A percentile compares a stretch with the other conserved stretches of the same genome.
These are phyloP conservation scores for Acleris holmiana DNA, from an alignment of 2,888 invertebrate genomes.

Conservation along the genomic window DNA sequence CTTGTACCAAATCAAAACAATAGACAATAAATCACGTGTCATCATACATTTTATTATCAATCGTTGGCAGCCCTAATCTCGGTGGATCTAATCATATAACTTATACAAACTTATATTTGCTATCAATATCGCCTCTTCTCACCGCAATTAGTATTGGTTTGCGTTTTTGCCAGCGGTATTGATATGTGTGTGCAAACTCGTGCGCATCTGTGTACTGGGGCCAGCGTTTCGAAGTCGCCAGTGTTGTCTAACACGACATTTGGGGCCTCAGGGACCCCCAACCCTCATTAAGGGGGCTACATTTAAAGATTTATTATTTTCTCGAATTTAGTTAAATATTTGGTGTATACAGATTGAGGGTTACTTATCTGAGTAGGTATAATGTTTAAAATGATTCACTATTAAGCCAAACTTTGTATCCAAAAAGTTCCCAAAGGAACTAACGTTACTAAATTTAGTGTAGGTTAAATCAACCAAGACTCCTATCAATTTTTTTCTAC, in stretches of 20 bases:
- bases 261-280: constrained; percentile 46
- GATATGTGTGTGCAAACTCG: constrained; percentile 12
- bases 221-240: constrained; percentile 62
- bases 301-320: constrained; percentile 36
- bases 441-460: no score
- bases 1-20: constrained; percentile 38
- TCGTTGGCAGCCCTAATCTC: constrained; percentile 53
- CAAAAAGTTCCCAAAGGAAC: no score
- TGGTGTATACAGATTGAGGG: no score
- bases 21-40: constrained; percentile 38
- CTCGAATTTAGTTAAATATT: neutral
- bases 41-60: constrained; percentile 38
- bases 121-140: neutral
- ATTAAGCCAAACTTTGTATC: no score
- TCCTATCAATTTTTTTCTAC: no score
- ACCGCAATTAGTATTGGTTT: neutral
- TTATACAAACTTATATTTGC: constrained; percentile 40
- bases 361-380: neutral
- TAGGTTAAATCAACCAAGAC: no score
- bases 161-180: constrained; percentile 5
- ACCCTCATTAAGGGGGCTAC: constrained; percentile 33
- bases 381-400: neutral
- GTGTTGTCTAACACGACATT: constrained; percentile 64
- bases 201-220: constrained; percentile 65
- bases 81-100: constrained; percentile 75